A percentile compares a stretch with the other conserved stretches of the same genome.
Conservation (phyloP, 2,888 invertebrate genomes). For the Bibio marci region DNA sequence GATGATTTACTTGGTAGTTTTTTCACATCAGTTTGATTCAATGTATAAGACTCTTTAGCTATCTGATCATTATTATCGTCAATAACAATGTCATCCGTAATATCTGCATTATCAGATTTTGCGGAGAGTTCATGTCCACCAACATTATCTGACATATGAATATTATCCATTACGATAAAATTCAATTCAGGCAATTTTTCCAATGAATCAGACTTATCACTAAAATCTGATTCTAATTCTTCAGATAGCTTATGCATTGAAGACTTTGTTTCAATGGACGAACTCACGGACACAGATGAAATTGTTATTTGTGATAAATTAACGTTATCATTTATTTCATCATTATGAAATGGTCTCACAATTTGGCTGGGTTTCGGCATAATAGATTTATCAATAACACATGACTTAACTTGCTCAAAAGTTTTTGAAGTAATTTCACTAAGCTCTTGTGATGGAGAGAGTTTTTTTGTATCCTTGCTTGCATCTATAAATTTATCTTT, state of each 20-base stretch:
- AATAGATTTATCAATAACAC: no score
- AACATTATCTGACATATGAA: conserved; percentile 1
- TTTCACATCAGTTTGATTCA: background rate
- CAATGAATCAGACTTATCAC: background rate
- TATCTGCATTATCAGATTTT: conserved; percentile 7
- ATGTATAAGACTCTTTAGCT: background rate
- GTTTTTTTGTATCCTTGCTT: no score
- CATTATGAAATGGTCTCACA: no score
- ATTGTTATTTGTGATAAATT: no score
- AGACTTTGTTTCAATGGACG: background rate
- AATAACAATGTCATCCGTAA: conserved; percentile 6
- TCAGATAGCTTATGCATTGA: background rate
- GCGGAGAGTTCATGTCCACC: conserved; percentile 5
- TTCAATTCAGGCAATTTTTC: conserved; percentile 5
- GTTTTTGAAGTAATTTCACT: no score
- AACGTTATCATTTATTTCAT: no score
- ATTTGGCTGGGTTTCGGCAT: no score
- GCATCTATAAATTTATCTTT: no score
- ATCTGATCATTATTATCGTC: background rate
- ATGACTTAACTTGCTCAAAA: no score
- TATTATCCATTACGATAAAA: conserved; percentile 6
- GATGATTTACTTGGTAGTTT: conserved; percentile 1
- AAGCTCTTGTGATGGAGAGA: no score
- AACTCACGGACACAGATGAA: no score
- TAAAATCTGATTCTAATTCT: background rate